These are phyloP conservation scores for Buceros bicornis DNA, from an alignment of 2,797 vertebrate genomes.

Conservation along the genomic window DNA sequence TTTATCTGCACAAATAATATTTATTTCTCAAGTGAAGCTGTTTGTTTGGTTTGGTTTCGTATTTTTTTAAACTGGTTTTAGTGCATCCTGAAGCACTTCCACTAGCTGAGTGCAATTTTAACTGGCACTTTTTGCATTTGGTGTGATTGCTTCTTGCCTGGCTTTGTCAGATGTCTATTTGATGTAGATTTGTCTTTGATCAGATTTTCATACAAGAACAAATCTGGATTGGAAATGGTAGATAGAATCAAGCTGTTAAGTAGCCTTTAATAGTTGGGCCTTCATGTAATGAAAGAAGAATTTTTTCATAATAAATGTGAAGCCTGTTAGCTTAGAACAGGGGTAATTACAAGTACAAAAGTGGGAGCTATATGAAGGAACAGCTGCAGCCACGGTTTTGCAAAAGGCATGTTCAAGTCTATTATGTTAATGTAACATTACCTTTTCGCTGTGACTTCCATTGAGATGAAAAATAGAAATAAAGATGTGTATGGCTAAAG, in stretches of 20 bases:
- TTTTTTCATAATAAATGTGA: constrained; percentile 40
- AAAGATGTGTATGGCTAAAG: not conserved
- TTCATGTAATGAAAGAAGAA: constrained; percentile 30
- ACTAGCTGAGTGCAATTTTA: constrained; percentile 49
- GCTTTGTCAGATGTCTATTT: constrained; percentile 29
- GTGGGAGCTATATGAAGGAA: constrained; percentile 28
- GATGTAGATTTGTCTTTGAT: constrained; percentile 18
- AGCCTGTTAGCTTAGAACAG: constrained; percentile 10
- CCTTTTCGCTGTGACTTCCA: not conserved
- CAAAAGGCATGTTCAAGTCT: constrained; percentile 23
- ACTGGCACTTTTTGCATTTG: not conserved
- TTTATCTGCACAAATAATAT: not conserved
- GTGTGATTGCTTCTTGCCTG: constrained; percentile 35
- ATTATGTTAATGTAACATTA: constrained; percentile 16
- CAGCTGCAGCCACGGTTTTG: constrained; percentile 56
- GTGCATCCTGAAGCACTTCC: not conserved
- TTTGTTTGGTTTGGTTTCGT: not conserved
- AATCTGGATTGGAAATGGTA: constrained; percentile 11
- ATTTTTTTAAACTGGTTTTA: not conserved
- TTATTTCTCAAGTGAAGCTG: constrained; percentile 1
- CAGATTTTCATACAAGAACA: not conserved
- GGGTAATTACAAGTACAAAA: constrained; percentile 50
- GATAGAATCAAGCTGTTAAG: constrained; percentile 40
- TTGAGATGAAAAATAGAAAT: not conserved
- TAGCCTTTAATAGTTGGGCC: constrained; percentile 55